Base-by-base conservation (phyloP, 2,888 invertebrate genomes). In the Dryocosmus kuriphilus region DNA sequence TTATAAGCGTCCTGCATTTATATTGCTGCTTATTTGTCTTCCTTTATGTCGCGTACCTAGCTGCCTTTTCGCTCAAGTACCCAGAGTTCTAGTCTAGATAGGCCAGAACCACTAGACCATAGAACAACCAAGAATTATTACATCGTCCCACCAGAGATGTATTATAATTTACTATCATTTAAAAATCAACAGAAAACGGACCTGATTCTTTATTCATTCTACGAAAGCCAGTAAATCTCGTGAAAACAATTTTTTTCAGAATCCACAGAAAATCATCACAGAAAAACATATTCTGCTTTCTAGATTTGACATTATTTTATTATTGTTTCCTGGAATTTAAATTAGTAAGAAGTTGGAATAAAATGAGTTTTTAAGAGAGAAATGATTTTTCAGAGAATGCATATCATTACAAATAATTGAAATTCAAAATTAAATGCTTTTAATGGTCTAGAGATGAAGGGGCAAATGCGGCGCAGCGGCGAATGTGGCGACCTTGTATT, bases 11-110 rank as follows among this genome's bases (percentile, higher is more conserved):
- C 71, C 71, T 71, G 71, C 71, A 71, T 71, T 71, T 71, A 71
- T 71, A 71, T 71, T 60, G 67, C 79, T 79, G 80, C 78, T 80
- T 78, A 80, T 82, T 82, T 82, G 82, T 82, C 82, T 80, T 82
- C 80, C 78, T 76, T 63, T 63, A 63, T 61, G 75, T 65, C 63
- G 77, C 63, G 77, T 79, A 75, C 77, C 80, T 73, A 79, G 80
- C 80, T 79, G 79, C 57, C 82, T 78, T 77, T 79, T 51, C 57
- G 55, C 30, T 55, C 57, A 22, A 78, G 78, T 77, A 30, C 74
- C 35, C 62, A 19, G 19, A 30, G 61, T 27, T 61, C 27, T 19
- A 61, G 61, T 41, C 24, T 35, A 63, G 63, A 65, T 22, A 63
- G 22, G 11, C 63, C 24, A 71, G 71, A 71, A 71, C 27, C 71